A percentile compares a stretch with the other conserved stretches of the same genome.
Conservation (phyloP, 2,113 vertebrate species). For the Psephotus haematonotus region DNA sequence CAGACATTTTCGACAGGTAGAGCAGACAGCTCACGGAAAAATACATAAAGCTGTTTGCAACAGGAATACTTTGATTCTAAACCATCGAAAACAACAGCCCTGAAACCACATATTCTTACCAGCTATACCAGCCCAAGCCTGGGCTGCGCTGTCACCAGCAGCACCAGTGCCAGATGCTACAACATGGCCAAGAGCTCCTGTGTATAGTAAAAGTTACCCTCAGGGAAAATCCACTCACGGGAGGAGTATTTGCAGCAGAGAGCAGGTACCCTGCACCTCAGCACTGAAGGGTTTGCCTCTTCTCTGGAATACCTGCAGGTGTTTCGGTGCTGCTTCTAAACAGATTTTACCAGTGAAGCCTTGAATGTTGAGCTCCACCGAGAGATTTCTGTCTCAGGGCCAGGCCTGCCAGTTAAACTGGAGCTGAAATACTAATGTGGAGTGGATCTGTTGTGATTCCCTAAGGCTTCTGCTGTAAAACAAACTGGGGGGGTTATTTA, state of each 20-base stretch:
- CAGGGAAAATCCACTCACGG: slow-evolving; percentile 37
- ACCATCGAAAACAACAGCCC: neutral
- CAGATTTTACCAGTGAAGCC: neutral
- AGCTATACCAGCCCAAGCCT: neutral
- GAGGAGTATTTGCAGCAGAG: slow-evolving; percentile 22
- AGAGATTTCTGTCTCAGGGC: neutral
- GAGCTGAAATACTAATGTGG: neutral
- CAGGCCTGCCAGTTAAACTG: neutral
- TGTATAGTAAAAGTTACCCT: slow-evolving; percentile 37
- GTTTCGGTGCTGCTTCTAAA: neutral
- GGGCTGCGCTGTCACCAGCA: neutral
- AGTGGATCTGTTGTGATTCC: neutral
- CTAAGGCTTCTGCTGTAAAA: neutral
- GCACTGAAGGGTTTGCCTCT: neutral
- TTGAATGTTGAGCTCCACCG: neutral
- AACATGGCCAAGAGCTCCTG: slow-evolving; percentile 18
- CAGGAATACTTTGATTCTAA: neutral
- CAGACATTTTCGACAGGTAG: neutral
- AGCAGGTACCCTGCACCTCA: neutral
- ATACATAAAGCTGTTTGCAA: neutral
- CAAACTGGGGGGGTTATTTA: neutral
- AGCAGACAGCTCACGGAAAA: neutral
- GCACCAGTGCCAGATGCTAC: slow-evolving; percentile 12
- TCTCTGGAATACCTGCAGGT: neutral
- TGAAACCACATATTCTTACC: neutral